phyloP scores from a whole-genome alignment of 2,113 vertebrate species.

The Isichthys henryi region DNA sequence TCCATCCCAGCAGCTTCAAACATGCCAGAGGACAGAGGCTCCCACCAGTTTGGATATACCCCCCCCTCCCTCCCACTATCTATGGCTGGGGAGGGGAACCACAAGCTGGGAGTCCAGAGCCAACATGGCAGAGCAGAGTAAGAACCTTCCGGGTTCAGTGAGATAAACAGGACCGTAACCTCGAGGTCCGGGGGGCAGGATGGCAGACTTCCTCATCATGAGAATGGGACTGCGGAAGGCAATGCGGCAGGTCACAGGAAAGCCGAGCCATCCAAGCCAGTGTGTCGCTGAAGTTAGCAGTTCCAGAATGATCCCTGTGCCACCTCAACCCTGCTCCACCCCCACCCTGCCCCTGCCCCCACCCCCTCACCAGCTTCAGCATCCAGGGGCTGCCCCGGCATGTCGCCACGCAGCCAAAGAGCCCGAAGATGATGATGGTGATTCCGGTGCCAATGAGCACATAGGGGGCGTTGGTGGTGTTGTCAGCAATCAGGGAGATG shows the following conservation, averaged over 20 bases:
- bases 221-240: neutral
- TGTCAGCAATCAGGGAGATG: constrained; percentile 94
- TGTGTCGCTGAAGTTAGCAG: neutral
- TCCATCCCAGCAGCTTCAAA: neutral
- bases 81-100: neutral
- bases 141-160: neutral
- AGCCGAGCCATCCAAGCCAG: neutral
- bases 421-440: constrained; percentile 90
- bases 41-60: neutral
- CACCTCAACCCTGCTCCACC: neutral
- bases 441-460: constrained; percentile 96
- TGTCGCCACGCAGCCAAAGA: constrained; percentile 96
- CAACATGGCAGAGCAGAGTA: neutral
- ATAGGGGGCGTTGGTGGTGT: constrained; percentile 95
- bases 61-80: no score
- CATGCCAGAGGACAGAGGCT: neutral
- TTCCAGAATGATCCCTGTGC: neutral
- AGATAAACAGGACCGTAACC: neutral
- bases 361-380: constrained; percentile 89
- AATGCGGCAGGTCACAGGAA: neutral
- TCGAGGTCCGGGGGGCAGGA: neutral
- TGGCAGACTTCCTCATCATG: neutral
- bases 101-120: neutral
- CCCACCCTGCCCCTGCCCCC: neutral
- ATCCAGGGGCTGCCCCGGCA: constrained; percentile 98